Percentiles rank a stretch among this genome's conserved stretches.
Evolutionary conservation across 2,797 vertebrate genomes (phyloP).

Genomic region (Kryptolebias ocellatus): DNA sequence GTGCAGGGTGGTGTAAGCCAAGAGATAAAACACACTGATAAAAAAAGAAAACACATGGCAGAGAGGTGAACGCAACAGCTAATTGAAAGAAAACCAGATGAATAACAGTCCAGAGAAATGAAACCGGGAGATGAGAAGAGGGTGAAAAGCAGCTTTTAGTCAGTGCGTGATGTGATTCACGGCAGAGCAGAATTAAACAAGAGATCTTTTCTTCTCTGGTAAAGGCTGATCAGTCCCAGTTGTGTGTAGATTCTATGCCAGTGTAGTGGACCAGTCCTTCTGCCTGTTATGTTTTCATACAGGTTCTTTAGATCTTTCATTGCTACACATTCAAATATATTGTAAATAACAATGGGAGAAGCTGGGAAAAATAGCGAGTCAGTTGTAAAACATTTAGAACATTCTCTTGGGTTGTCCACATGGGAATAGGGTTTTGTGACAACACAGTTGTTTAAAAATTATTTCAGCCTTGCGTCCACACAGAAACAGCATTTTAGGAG

Average conservation of each 20-base stretch:
- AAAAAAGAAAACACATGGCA: slow-evolving; percentile 14
- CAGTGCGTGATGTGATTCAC: slow-evolving; percentile 46
- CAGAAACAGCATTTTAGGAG: no score
- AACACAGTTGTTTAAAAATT: no score
- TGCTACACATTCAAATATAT: background rate
- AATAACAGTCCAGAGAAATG: slow-evolving; percentile 43
- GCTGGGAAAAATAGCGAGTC: no score
- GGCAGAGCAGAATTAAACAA: slow-evolving; percentile 32
- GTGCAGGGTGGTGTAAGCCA: slow-evolving; percentile 21
- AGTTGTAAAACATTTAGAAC: no score
- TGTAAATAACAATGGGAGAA: background rate
- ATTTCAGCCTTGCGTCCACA: no score
- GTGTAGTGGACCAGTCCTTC: no score
- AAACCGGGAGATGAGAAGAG: slow-evolving; percentile 12
- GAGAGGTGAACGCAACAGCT: slow-evolving; percentile 27
- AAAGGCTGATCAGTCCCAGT: slow-evolving; percentile 65
- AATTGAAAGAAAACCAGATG: slow-evolving; percentile 29
- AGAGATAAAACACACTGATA: slow-evolving; percentile 41
- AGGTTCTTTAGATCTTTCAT: background rate
- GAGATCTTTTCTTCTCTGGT: slow-evolving; percentile 58
- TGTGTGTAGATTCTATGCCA: slow-evolving; percentile 25
- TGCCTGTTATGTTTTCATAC: background rate
- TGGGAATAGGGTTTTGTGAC: no score
- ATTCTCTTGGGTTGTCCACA: no score
- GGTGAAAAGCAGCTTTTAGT: slow-evolving; percentile 47